Evolutionary conservation across 2,113 vertebrate species (phyloP), one percentile per base, ranked within the genome.

Genomic region (Oceanodroma tethys): DNA sequence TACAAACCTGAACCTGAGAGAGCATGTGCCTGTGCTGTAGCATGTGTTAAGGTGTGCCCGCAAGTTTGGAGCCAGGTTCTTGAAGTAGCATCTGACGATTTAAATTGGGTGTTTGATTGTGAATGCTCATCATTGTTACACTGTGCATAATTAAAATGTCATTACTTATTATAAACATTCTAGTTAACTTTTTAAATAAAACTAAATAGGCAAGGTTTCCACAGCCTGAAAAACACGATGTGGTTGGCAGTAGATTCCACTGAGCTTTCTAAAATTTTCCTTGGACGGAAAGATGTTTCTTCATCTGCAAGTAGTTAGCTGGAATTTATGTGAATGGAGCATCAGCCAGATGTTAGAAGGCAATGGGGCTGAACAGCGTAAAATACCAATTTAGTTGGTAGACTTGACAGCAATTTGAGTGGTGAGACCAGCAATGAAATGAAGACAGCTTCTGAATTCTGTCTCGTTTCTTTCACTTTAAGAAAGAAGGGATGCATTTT

Each of bases 281-380:
- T 97, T 97, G 95, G 91, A 96, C 95, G 86, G 93, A 95, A 95
- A 83, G 84, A 97, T 93, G 86, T 94, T 96, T 91, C 94, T 96
- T 95, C 96, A 96, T 95, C 89, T 97, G 97, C 58, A 55, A 96
- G 81, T 94, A 91, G 96, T 97, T 96, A 96, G 87, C 50, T 93
- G 89, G 84, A 70, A 91, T 97, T 97, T 97, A 95, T 93, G 91
- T 86, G 94, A 94, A 80, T 91, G 89, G 92, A 95, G 92, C 88
- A 80, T 6, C 22, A 96, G 86, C 94, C 97, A 97, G 95, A 97
- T 97, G 91, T 93, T 96, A 66, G 81, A 65, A 94, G 93, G 93
- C 89, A 97, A 85, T 93, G 95, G 93, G 53, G 94, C 94, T 97
- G 90, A 97, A 87, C 95, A 82, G 48, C 0, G 3, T 96, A 85